Base-by-base conservation (phyloP, 92 coral and sea anemone species). In the Heteractis magnifica region DNA sequence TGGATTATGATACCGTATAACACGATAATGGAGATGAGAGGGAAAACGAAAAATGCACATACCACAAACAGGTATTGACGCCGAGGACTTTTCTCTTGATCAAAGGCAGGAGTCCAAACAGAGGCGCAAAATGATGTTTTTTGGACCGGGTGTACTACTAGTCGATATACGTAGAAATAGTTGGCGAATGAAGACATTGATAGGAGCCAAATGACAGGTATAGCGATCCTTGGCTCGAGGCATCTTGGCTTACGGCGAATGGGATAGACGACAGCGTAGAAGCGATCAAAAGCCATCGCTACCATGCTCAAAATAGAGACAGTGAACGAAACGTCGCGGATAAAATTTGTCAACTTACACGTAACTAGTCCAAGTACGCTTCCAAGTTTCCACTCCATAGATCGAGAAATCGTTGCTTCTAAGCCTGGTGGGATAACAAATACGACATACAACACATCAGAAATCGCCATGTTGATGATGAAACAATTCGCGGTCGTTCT, bases 241-340 rank as follows among this genome's bases (percentile, higher is more conserved):
- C 3, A 49, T 50, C 50, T 75, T 51, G 85, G 85, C 52, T 81
- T 71, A 49, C 71, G 60, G 0, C 19, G n/a, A 14, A 81, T 0
- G 77, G 85, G 85, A 14, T 41, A 81, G 60, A 81, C 52, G 6
- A 81, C 77, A 52, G 85, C 85, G 50, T 44, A 81, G 56, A 65
- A 81, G 56, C 85, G 77, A 34, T 81, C 85, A 21, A 81, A 23
- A 52, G 60, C 85, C n/a, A 81, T 81, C 26, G 77, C 68, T 3
- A 81, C 65, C 60, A 71, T 71, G 20, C 85, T 81, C 23, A 49
- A 4, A 18, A 56, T 51, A 5, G 85, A 81, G 1, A 81, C 85
- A 19, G 85, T 51, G 23, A 49, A 81, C 10, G 77, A 49, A 0
- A 81, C 19, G 48, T 81, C 85, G 3, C 85, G 85, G 8, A 72